Percentiles rank a stretch among this genome's conserved stretches.
Conservation (phyloP, 2,113 vertebrate genomes). For the Glaucidium brasilianum region DNA sequence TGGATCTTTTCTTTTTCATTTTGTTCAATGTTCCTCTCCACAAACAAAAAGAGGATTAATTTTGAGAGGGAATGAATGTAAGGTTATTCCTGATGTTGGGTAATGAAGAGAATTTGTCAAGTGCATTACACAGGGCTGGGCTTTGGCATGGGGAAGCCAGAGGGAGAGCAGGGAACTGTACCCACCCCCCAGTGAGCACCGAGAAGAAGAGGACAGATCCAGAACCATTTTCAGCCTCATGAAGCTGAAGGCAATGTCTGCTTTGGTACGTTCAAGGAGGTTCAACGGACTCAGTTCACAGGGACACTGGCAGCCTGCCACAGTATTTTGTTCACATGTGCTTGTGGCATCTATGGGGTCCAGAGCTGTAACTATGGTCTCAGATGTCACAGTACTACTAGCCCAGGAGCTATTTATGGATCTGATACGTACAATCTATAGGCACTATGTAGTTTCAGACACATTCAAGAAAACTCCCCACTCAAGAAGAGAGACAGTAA, state of each 20-base stretch:
- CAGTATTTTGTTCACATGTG: background rate
- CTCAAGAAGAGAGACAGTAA: background rate
- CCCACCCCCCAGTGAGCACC: background rate
- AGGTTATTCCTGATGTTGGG: background rate
- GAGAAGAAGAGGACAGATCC: background rate
- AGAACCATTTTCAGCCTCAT: background rate
- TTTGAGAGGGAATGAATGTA: background rate
- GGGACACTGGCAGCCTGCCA: background rate
- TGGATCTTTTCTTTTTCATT: background rate
- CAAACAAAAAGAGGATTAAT: background rate
- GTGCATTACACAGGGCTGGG: background rate
- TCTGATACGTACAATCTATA: background rate
- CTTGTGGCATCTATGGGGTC: background rate
- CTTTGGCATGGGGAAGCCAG: background rate
- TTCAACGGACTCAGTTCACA: background rate
- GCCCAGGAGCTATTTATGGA: background rate
- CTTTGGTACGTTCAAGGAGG: background rate
- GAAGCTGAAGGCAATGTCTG: background rate
- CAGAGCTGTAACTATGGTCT: constrained; percentile 16
- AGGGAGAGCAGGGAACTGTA: background rate
- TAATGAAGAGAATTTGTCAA: background rate
- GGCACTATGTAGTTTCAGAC: background rate
- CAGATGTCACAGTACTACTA: constrained; percentile 9
- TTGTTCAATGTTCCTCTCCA: background rate
- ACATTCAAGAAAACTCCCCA: background rate